phyloP scores from a whole-genome alignment of 1,140 invertebrate species.

The Drosophila guanche region DNA sequence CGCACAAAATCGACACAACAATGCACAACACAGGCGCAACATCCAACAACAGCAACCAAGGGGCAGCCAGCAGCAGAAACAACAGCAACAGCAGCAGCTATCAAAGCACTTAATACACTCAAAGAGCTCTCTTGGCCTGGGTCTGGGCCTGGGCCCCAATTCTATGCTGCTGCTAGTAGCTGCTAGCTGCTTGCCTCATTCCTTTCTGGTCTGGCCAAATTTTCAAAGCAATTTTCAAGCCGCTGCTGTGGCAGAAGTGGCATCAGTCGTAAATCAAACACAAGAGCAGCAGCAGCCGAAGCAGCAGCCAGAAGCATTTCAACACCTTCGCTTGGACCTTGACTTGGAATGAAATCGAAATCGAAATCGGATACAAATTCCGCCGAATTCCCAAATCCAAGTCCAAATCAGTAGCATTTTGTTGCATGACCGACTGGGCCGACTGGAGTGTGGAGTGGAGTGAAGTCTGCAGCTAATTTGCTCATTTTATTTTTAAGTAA shows the following conservation, averaged over 20 bases:
- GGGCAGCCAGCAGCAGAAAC: too few species aligned
- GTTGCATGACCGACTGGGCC: too few species aligned
- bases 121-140: constrained; percentile 30
- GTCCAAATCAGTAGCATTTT: constrained; percentile 67
- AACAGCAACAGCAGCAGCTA: constrained; percentile 32
- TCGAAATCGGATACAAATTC: constrained; percentile 39
- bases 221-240: constrained; percentile 74
- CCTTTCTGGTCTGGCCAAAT: constrained; percentile 55
- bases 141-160: constrained; percentile 57
- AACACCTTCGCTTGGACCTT: constrained; percentile 80
- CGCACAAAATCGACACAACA: constrained; percentile 77
- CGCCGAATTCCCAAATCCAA: constrained; percentile 26
- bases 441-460: constrained; percentile 11
- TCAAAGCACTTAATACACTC: constrained; percentile 27
- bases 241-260: constrained; percentile 26
- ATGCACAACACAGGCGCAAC: constrained; percentile 40
- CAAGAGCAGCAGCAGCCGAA: constrained; percentile 32
- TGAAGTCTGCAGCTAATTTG: constrained; percentile 74
- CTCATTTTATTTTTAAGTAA: constrained; percentile 79
- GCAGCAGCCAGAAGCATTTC: constrained; percentile 60
- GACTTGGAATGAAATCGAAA: constrained; percentile 68
- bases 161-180: constrained; percentile 25
- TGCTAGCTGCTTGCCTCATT: constrained; percentile 51
- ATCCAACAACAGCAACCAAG: constrained; percentile 9
- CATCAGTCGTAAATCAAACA: constrained; percentile 79